A percentile compares a stretch with the other conserved stretches of the same genome.
These are phyloP conservation scores for Lypha dubia DNA, from an alignment of 2,888 invertebrate genomes.

Conservation along the genomic window DNA sequence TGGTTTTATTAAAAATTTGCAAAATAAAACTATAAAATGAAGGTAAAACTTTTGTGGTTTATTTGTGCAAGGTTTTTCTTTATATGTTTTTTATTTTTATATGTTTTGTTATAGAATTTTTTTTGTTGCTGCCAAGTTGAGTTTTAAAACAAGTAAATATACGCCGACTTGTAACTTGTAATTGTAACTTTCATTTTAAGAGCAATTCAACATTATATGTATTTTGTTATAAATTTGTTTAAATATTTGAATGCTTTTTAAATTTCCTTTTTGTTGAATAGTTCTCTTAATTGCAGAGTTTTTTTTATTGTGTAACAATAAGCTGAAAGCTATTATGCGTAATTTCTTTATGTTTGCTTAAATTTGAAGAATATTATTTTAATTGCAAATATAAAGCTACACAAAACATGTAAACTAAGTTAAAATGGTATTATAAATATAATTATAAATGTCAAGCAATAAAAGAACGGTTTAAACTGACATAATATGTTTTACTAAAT, in stretches of 20 bases:
- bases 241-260: background rate
- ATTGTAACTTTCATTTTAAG: conserved; percentile 5
- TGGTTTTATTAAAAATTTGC: background rate
- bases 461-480: no score
- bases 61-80: background rate
- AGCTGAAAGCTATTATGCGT: background rate
- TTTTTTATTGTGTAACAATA: background rate
- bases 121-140: background rate
- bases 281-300: conserved; percentile 1
- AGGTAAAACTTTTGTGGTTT: conserved; percentile 19
- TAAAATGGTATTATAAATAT: no score
- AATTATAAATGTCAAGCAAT: no score
- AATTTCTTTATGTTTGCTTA: no score
- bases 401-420: no score
- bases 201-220: background rate
- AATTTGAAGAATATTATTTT: no score
- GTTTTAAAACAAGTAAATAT: conserved; percentile 9
- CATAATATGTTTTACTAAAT: no score
- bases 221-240: conserved; percentile 13
- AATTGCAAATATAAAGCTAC: background rate
- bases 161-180: background rate
- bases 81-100: background rate
- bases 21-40: conserved; percentile 7
- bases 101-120: background rate
- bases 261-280: background rate